Percentiles rank a stretch among this genome's conserved stretches.
phyloP scores from a whole-genome alignment of 2,888 invertebrate species.

The Pristionchus arcanus region DNA sequence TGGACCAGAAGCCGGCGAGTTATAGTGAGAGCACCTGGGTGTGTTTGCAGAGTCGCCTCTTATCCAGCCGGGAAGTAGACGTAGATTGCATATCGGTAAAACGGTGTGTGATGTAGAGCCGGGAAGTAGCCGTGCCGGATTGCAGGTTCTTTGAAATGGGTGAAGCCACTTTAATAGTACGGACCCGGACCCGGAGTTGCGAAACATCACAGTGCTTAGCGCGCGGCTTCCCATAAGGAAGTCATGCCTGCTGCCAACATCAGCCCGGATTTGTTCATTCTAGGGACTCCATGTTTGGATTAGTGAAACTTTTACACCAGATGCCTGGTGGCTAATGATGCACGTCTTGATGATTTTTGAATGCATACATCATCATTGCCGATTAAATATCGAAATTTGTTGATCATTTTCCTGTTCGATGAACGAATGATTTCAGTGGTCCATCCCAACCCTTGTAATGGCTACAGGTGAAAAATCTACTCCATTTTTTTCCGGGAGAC shows the following conservation, averaged over 20 bases:
- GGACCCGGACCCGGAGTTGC: neutral
- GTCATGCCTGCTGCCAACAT: neutral
- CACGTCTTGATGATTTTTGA: no score
- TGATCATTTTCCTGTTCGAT: no score
- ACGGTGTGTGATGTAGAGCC: no score
- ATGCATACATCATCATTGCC: no score
- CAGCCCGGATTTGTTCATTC: neutral
- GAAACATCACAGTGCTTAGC: neutral
- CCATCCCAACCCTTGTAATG: no score
- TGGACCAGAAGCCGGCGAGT: neutral
- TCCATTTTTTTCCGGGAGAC: no score
- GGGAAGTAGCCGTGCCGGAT: neutral
- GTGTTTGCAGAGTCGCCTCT: neutral
- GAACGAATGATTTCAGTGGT: no score
- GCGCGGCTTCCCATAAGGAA: slow-evolving; percentile 1
- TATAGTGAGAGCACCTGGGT: neutral
- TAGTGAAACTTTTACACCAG: neutral
- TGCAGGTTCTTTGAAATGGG: neutral
- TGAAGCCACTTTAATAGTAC: neutral
- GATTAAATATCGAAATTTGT: no score
- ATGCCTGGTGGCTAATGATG: neutral
- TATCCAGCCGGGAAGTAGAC: no score
- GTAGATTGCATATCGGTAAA: no score
- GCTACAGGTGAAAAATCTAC: no score
- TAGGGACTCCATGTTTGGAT: neutral